A percentile compares a stretch with the other conserved stretches of the same genome.
These are phyloP conservation scores for Rousettus madagascariensis DNA, from an alignment of 2,797 vertebrate genomes.

Conservation along the genomic window DNA sequence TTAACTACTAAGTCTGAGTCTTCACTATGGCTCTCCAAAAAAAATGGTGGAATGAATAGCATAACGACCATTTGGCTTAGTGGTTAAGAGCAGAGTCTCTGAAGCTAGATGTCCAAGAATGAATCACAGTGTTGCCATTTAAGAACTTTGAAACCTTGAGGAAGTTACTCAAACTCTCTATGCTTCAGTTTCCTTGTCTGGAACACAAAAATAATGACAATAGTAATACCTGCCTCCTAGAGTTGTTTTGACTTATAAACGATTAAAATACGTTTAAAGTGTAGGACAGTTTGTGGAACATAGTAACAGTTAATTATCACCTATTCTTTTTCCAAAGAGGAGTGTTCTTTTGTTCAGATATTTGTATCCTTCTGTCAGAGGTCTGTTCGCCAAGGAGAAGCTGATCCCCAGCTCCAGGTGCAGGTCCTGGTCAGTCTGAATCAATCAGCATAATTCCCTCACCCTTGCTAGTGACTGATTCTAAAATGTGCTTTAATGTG, in stretches of 20 bases:
- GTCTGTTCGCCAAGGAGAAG: neutral
- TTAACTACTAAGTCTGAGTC: neutral
- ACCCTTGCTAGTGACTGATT: neutral
- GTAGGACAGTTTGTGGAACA: neutral
- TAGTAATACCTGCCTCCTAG: neutral
- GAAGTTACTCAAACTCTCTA: neutral
- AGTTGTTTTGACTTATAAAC: neutral
- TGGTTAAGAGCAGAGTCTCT: neutral
- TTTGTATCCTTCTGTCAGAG: neutral
- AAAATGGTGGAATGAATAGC: neutral
- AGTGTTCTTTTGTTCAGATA: neutral
- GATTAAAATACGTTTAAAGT: neutral
- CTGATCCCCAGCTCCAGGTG: neutral
- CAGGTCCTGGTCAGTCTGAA: neutral
- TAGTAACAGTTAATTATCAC: neutral
- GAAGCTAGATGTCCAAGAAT: neutral
- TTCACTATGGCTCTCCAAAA: neutral
- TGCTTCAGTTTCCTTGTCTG: neutral
- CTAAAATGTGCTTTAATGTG: neutral
- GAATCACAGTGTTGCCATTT: neutral
- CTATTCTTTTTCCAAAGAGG: neutral
- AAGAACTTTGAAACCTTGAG: neutral
- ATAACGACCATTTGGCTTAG: neutral
- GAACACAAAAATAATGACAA: neutral
- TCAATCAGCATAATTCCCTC: neutral